Evolutionary conservation across 1,140 invertebrate species (phyloP).

Genomic region (Drosophila ogumai): DNA sequence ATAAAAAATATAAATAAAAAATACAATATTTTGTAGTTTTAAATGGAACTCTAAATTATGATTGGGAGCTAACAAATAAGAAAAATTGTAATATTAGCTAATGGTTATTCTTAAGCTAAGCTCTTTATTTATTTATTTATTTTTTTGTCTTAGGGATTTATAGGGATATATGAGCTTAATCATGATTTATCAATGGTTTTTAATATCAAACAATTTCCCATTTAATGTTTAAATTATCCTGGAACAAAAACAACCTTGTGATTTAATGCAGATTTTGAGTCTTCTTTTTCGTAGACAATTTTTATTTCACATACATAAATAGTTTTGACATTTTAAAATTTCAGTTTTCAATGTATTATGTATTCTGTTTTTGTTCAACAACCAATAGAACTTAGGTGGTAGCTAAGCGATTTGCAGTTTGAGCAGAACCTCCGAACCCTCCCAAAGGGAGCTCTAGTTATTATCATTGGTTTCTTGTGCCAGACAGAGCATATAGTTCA

Average conservation of each 20-base stretch:
- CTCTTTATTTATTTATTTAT: too few species aligned
- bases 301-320: slow-evolving; percentile 83
- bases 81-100: too few species aligned
- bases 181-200: too few species aligned
- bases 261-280: slow-evolving; percentile 4
- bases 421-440: slow-evolving; percentile 46
- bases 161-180: too few species aligned
- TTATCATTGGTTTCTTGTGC: slow-evolving; percentile 30
- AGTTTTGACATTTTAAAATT: slow-evolving; percentile 65
- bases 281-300: slow-evolving; percentile 43
- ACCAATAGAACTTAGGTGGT: slow-evolving; percentile 68
- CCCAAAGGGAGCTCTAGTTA: not conserved
- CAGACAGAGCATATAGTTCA: slow-evolving; percentile 29
- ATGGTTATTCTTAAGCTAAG: too few species aligned
- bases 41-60: not conserved
- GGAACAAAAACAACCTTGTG: not conserved
- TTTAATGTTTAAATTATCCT: not conserved
- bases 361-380: slow-evolving; percentile 51
- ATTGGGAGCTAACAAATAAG: not conserved
- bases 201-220: too few species aligned
- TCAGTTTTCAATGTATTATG: slow-evolving; percentile 33
- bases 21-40: not conserved
- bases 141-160: too few species aligned
- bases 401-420: slow-evolving; percentile 50
- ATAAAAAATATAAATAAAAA: slow-evolving; percentile 36